These are phyloP conservation scores for Hirundo rustica DNA, from an alignment of 2,797 vertebrate genomes.

Conservation along the genomic window DNA sequence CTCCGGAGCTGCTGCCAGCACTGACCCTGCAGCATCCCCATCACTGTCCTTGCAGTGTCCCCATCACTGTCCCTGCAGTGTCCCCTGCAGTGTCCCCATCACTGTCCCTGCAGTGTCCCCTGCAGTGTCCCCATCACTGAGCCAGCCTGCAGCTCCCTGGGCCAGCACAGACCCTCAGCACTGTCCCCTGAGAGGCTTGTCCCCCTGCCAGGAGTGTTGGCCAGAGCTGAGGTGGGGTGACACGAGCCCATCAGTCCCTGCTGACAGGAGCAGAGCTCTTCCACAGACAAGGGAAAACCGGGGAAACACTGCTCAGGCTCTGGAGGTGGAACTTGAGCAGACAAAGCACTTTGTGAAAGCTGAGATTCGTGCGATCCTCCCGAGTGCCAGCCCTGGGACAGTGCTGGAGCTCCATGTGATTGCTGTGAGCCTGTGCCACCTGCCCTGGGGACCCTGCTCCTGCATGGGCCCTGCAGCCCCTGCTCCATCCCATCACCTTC, in stretches of 20 bases:
- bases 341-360: not conserved
- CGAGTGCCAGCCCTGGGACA: not conserved
- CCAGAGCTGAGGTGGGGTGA: not conserved
- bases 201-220: too few relatives aligned
- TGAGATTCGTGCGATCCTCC: rapidly evolving
- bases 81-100: too few relatives aligned
- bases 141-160: too few relatives aligned
- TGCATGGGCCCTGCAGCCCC: too few relatives aligned
- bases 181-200: too few relatives aligned
- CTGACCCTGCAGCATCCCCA: too few relatives aligned
- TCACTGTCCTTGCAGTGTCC: too few relatives aligned
- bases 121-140: not conserved
- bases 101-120: not conserved
- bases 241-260: not conserved
- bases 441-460: not conserved
- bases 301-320: not conserved
- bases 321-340: not conserved
- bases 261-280: not conserved
- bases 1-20: not conserved
- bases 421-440: not conserved
- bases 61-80: too few relatives aligned
- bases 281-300: not conserved
- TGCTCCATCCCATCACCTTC: not conserved
- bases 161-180: too few relatives aligned
- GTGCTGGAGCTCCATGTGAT: too few relatives aligned